Evolutionary conservation across 2,113 vertebrate species (phyloP).

Genomic region (Bombycilla garrulus): DNA sequence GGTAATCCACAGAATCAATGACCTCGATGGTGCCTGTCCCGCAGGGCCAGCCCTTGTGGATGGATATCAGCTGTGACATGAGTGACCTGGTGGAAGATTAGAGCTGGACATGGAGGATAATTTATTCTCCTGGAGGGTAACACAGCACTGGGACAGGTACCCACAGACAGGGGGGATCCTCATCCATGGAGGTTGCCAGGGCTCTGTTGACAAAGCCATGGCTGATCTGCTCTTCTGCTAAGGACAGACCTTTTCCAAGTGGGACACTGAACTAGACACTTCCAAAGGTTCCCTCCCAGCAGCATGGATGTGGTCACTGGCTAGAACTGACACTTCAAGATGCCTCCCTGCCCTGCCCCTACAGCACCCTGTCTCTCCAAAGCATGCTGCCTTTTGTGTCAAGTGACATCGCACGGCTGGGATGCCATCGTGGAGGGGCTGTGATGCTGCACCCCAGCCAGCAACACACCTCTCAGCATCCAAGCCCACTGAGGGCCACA

Average conservation of each 20-base stretch:
- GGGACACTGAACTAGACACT: not conserved
- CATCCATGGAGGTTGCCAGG: not conserved
- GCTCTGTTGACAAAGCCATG: not conserved
- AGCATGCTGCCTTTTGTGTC: not conserved
- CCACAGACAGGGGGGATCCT: not conserved
- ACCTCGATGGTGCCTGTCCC: not conserved
- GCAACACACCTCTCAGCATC: not conserved
- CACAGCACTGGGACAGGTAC: not conserved
- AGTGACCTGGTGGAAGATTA: not conserved
- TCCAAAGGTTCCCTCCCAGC: not conserved
- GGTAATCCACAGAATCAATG: not conserved
- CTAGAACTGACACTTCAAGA: not conserved
- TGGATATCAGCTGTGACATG: fast-evolving
- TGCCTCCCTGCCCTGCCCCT: not conserved
- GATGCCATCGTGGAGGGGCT: not conserved
- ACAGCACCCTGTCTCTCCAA: not conserved
- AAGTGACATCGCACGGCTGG: not conserved
- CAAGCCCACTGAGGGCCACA: not conserved
- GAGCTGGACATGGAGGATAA: not conserved
- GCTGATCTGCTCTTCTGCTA: not conserved
- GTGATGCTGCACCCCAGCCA: not conserved
- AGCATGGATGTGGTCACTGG: fast-evolving
- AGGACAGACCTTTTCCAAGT: not conserved
- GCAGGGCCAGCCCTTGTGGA: not conserved
- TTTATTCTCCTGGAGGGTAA: not conserved